Evolutionary conservation across 2,113 vertebrate species (phyloP), one percentile per base, ranked within the genome.

Genomic region (Eolophus roseicapilla): DNA sequence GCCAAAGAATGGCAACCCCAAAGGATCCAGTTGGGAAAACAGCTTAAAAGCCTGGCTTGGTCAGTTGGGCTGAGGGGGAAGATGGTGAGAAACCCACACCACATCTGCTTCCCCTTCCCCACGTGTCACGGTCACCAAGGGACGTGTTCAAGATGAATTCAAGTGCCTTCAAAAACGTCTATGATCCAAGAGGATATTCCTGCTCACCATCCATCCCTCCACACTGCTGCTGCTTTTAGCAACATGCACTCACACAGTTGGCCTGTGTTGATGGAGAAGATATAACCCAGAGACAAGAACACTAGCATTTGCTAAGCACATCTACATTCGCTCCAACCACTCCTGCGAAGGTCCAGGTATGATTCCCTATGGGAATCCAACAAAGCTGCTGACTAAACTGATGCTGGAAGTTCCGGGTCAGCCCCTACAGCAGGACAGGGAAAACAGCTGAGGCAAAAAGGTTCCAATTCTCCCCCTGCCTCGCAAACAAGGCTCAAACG

Each of bases 131-230:
- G 16, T 94, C 20, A 9, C 82, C 41, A 2, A 63, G 78, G 67
- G 93, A 90, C 31, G 4, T 0, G 1, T 4, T 89, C 74, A 29
- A 82, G 89, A 73, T 0, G 0, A 88, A 80, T 59, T 35, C 67
- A 52, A 80, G 81, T 1, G 84, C 52, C 77, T 93, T 91, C 86
- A 76, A 39, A 57, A 88, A 82, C 67, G 82, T 77, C 10, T 77
- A 74, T 75, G 82, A 90, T 76, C 82, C 92, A 74, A 62, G 86
- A 39, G 63, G 82, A 93, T 71, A 90, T 77, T 73, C 64, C 90
- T 80, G 88, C 86, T 88, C 95, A 5, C 86, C 82, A 80, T 52
- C 95, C 79, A 55, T 23, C 92, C 93, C 92, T 95, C 77, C 81
- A 49, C 3, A 0, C 90, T 59, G 80, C 91, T 70, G 88, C 91